Evolutionary conservation across 2,797 vertebrate species (phyloP).

Genomic region (Lithobates pipiens): DNA sequence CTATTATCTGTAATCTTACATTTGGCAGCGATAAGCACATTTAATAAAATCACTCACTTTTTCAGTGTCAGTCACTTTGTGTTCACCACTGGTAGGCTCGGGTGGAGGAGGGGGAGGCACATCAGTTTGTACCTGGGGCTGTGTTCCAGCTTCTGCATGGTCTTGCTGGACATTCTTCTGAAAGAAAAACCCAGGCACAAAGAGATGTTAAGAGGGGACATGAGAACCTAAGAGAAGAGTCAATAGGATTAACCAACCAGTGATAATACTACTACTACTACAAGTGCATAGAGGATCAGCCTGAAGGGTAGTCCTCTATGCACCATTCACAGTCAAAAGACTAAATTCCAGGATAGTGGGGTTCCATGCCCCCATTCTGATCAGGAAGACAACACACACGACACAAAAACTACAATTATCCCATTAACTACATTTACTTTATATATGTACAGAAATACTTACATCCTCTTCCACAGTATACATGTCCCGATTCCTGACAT

Average conservation of each 20-base stretch:
- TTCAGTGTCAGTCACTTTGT: slow-evolving; percentile 79
- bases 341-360: too few relatives aligned
- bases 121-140: slow-evolving; percentile 84
- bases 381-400: too few relatives aligned
- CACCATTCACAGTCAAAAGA: too few relatives aligned
- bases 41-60: slow-evolving; percentile 78
- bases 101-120: slow-evolving; percentile 79
- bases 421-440: too few relatives aligned
- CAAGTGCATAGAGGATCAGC: too few relatives aligned
- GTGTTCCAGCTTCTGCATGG: slow-evolving; percentile 80
- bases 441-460: slow-evolving; percentile 61
- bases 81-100: slow-evolving; percentile 81
- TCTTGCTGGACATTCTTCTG: slow-evolving; percentile 83
- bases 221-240: background rate
- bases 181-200: slow-evolving; percentile 85
- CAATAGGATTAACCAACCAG: background rate
- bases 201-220: slow-evolving; percentile 77
- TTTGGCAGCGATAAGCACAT: background rate
- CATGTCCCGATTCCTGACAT: slow-evolving; percentile 67
- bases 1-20: background rate
- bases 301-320: too few relatives aligned
- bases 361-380: too few relatives aligned
- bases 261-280: too few relatives aligned
- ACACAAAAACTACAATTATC: too few relatives aligned
- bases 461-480: slow-evolving; percentile 74